Conservation (phyloP, 1,140 invertebrate species). For the Platyscapa corneri region DNA sequence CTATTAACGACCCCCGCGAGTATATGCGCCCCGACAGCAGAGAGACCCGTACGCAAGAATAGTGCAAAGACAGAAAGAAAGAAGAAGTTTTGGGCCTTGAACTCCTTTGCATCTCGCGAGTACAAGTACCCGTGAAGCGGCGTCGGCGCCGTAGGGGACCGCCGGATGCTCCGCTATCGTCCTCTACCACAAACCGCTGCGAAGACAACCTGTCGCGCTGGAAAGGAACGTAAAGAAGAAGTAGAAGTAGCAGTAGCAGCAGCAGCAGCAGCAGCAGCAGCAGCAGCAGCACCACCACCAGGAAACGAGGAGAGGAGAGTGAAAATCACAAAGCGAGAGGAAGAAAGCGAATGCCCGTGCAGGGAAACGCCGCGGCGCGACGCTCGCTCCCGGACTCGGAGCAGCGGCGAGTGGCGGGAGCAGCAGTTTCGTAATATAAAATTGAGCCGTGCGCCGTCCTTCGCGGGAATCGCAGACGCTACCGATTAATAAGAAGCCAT, state of each 20-base stretch:
- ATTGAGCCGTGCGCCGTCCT: neutral
- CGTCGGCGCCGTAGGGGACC: no score
- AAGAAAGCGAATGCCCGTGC: constrained; percentile 37
- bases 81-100: neutral
- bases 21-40: neutral
- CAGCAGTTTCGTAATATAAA: constrained; percentile 33
- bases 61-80: no score
- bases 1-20: neutral
- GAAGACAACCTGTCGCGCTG: no score
- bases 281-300: neutral
- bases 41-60: no score
- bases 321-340: neutral
- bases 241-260: neutral
- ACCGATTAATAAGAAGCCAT: neutral
- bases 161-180: no score
- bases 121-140: no score
- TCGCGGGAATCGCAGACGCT: neutral
- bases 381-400: constrained; percentile 1
- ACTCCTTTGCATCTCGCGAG: neutral
- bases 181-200: no score
- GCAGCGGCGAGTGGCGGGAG: constrained; percentile 2
- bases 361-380: constrained; percentile 30
- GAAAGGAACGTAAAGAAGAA: no score
- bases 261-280: neutral
- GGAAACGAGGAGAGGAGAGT: neutral